Percentiles rank a stretch among this genome's conserved stretches.
Evolutionary conservation across 2,888 invertebrate genomes (phyloP).

Genomic region (Syritta pipiens): DNA sequence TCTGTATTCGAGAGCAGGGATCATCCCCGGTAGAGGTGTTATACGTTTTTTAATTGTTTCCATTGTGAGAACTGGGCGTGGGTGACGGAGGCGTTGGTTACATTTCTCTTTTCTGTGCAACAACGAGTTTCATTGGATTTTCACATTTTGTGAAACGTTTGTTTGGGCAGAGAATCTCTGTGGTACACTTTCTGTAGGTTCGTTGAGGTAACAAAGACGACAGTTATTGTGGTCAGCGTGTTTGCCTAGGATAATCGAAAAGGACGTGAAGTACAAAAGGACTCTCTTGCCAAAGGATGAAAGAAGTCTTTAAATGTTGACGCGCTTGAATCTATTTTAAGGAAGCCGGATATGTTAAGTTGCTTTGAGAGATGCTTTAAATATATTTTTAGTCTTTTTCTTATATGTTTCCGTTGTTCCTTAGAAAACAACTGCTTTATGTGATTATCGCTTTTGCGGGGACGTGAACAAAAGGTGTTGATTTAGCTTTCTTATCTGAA

Average conservation of each 20-base stretch:
- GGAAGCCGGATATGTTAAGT: background rate
- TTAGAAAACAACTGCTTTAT: too few species aligned
- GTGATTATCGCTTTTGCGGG: too few species aligned
- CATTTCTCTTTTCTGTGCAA: background rate
- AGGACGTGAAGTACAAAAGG: slow-evolving; percentile 12
- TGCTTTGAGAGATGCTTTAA: too few species aligned
- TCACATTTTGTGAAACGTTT: slow-evolving; percentile 52
- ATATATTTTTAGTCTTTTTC: too few species aligned
- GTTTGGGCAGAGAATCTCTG: background rate
- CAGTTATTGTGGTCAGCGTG: slow-evolving; percentile 8
- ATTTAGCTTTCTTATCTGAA: too few species aligned
- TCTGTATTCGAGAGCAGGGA: slow-evolving; percentile 22
- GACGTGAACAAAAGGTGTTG: too few species aligned
- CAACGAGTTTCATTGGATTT: slow-evolving; percentile 17
- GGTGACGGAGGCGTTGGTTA: background rate
- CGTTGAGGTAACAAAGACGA: slow-evolving; percentile 6
- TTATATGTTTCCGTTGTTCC: too few species aligned
- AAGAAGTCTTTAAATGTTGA: background rate
- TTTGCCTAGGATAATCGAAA: slow-evolving; percentile 40
- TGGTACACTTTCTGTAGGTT: slow-evolving; percentile 13
- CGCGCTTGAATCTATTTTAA: background rate
- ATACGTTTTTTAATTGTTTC: slow-evolving; percentile 34
- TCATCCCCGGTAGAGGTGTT: slow-evolving; percentile 21
- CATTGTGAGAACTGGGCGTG: slow-evolving; percentile 1
- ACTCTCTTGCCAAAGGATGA: background rate